These are phyloP conservation scores for Trilocha varians DNA, from an alignment of 2,888 invertebrate species.

Conservation along the genomic window DNA sequence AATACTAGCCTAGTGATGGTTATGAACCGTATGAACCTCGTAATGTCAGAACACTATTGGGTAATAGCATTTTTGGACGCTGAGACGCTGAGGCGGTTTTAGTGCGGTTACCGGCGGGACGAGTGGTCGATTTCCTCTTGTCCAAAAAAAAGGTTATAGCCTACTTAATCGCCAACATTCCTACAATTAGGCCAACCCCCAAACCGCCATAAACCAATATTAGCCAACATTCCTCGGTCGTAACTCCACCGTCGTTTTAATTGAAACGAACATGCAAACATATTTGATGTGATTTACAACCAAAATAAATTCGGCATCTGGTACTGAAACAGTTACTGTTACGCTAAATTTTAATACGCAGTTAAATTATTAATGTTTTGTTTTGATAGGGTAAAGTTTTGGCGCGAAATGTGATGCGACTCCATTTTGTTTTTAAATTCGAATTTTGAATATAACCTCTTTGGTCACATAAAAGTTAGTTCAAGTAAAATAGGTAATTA, in stretches of 20 bases:
- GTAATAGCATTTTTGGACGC: too few relatives aligned
- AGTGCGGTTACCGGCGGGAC: too few relatives aligned
- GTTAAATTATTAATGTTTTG: background rate
- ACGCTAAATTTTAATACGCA: slow-evolving; percentile 1
- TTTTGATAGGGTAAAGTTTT: too few relatives aligned
- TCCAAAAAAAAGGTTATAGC: background rate
- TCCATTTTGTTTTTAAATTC: too few relatives aligned
- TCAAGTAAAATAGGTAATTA: too few relatives aligned
- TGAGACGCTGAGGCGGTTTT: too few relatives aligned
- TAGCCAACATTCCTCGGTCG: slow-evolving; percentile 13
- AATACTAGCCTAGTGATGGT: too few relatives aligned
- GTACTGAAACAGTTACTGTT: background rate
- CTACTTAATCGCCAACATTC: background rate
- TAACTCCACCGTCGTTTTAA: slow-evolving; percentile 33
- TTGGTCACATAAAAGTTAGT: background rate
- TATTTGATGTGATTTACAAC: slow-evolving; percentile 31
- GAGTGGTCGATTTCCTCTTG: too few relatives aligned
- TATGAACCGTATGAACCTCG: too few relatives aligned
- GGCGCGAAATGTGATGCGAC: too few relatives aligned
- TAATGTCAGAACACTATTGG: too few relatives aligned
- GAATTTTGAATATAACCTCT: too few relatives aligned
- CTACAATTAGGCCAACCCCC: background rate
- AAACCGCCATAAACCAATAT: slow-evolving; percentile 12
- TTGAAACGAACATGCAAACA: slow-evolving; percentile 24
- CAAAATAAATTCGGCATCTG: slow-evolving; percentile 28